Conservation (phyloP, 2,797 vertebrate genomes). For the Peromyscus nudipes region DNA sequence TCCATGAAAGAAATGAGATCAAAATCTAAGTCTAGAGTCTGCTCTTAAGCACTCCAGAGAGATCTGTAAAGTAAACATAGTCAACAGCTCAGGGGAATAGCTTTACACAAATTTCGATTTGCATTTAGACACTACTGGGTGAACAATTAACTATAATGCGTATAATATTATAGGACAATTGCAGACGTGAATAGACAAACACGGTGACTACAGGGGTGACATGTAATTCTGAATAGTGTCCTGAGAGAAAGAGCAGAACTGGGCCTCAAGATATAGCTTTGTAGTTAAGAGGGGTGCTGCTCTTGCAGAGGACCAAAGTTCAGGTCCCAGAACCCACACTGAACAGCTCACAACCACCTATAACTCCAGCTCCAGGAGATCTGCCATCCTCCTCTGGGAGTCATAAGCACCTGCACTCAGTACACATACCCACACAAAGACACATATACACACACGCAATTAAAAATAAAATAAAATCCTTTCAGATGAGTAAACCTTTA, state of each 20-base stretch:
- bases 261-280: not conserved
- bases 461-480: not conserved
- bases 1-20: not conserved
- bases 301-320: not conserved
- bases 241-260: not conserved
- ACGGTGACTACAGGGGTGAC: not conserved
- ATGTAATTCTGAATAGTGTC: not conserved
- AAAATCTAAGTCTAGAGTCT: not conserved
- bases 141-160: not conserved
- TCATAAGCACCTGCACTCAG: not conserved
- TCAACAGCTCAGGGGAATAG: not conserved
- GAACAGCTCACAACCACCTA: not conserved
- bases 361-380: not conserved
- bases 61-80: not conserved
- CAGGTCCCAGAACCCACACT: not conserved
- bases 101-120: not conserved
- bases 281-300: not conserved
- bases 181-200: not conserved
- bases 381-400: not conserved
- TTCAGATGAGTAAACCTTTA: not conserved
- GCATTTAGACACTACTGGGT: not conserved
- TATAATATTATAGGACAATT: not conserved
- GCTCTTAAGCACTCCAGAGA: not conserved
- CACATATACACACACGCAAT: not conserved
- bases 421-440: not conserved